phyloP scores from a whole-genome alignment of 1,140 invertebrate species.

The Rhizoglyphus robini region DNA sequence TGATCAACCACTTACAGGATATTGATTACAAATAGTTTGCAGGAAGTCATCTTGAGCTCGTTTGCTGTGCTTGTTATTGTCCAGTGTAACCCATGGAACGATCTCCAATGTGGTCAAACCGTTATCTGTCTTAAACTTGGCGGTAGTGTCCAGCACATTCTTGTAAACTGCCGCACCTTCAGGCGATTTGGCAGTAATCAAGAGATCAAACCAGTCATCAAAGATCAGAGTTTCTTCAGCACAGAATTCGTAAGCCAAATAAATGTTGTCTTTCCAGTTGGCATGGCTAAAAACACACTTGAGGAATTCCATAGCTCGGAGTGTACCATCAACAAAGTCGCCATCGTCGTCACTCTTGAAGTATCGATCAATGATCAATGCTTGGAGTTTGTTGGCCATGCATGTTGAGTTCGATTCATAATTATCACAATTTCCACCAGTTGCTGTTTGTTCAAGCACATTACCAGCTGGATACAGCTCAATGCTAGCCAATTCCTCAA shows the following conservation, averaged over 20 bases:
- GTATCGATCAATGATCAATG: conserved; percentile 7
- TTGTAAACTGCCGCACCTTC: not conserved
- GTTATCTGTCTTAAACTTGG: not conserved
- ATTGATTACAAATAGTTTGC: conserved; percentile 15
- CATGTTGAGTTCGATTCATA: conserved; percentile 3
- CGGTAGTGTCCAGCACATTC: not conserved
- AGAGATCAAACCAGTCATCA: conserved; percentile 1
- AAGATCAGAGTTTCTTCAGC: not conserved
- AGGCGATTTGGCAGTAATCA: not conserved
- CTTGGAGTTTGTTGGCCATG: conserved; percentile 10
- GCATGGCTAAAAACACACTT: conserved; percentile 16
- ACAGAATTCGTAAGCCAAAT: conserved; percentile 4
- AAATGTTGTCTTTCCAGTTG: conserved; percentile 7
- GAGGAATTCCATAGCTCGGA: conserved; percentile 15
- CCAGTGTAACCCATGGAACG: conserved; percentile 17
- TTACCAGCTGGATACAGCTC: conserved; percentile 16
- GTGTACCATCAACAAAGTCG: conserved; percentile 16
- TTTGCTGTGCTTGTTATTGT: not conserved
- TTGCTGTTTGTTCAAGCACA: not conserved
- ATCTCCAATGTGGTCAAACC: not conserved
- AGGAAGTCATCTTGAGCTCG: conserved; percentile 8
- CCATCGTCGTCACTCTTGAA: not conserved
- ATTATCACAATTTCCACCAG: conserved; percentile 16
- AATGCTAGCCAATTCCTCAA: conserved; percentile 19
- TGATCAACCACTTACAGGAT: not conserved